These are phyloP conservation scores for Cylas formicarius DNA, from an alignment of 1,140 invertebrate species.

Conservation along the genomic window DNA sequence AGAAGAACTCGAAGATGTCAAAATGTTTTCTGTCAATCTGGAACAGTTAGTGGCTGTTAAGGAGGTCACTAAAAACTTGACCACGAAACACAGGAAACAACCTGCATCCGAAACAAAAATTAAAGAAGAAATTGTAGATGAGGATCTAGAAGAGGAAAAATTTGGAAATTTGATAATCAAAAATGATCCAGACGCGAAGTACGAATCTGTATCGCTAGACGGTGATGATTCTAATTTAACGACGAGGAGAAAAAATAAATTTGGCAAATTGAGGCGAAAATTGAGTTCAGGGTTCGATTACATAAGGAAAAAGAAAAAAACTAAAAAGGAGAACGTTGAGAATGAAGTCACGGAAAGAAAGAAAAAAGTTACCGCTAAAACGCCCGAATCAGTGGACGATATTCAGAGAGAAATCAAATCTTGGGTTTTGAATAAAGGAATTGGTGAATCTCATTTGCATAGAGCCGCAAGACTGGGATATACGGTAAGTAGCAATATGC, in stretches of 20 bases:
- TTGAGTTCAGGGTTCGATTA: conserved; percentile 79
- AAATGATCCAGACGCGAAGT: conserved; percentile 27
- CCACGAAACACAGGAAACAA: conserved; percentile 8
- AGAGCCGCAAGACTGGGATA: conserved; percentile 81
- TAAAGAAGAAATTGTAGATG: conserved; percentile 32
- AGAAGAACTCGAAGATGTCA: conserved; percentile 13
- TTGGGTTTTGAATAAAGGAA: conserved; percentile 88
- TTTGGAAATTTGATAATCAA: conserved; percentile 20
- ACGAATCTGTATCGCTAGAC: conserved; percentile 36
- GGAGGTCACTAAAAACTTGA: conserved; percentile 6
- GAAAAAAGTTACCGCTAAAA: conserved; percentile 42
- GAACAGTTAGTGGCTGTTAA: conserved; percentile 30
- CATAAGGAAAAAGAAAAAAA: conserved; percentile 77
- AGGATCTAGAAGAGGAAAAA: conserved; percentile 22
- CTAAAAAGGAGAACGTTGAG: conserved; percentile 45
- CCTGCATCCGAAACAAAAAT: conserved; percentile 17
- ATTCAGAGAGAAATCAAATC: conserved; percentile 79
- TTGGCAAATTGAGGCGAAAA: conserved; percentile 51
- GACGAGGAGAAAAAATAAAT: conserved; percentile 45
- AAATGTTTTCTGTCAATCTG: conserved; percentile 17
- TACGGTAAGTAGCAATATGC: conserved; percentile 61
- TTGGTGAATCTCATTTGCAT: conserved; percentile 86
- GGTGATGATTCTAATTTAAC: conserved; percentile 34
- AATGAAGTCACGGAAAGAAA: conserved; percentile 34
- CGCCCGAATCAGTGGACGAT: conserved; percentile 63